Percentiles rank a stretch among this genome's conserved stretches.
These are phyloP conservation scores for Chrysomallon squamiferum DNA, from an alignment of 1,140 invertebrate genomes.

Conservation along the genomic window DNA sequence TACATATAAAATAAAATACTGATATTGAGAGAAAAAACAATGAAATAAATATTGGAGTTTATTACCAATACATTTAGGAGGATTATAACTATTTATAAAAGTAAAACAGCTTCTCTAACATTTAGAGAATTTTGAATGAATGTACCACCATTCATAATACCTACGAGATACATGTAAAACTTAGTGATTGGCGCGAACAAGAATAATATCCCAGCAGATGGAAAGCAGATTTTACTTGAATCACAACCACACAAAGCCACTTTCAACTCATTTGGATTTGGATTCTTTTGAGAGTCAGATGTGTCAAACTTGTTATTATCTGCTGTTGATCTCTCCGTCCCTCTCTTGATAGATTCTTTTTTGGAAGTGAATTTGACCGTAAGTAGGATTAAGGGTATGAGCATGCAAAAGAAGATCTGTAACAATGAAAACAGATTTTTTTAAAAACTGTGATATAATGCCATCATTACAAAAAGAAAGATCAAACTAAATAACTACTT, in stretches of 20 bases:
- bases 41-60: too few species aligned
- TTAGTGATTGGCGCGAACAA: conserved; percentile 51
- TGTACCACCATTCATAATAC: too few species aligned
- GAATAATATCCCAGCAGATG: conserved; percentile 49
- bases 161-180: conserved; percentile 41
- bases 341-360: not conserved
- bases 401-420: conserved; percentile 42
- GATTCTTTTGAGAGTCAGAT: conserved; percentile 4
- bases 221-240: conserved; percentile 31
- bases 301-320: conserved; percentile 7
- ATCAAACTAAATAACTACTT: too few species aligned
- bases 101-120: too few species aligned
- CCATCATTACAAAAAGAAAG: too few species aligned
- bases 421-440: conserved; percentile 5
- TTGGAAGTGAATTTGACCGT: conserved; percentile 52
- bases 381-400: conserved; percentile 47
- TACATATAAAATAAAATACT: too few species aligned
- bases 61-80: too few species aligned
- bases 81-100: too few species aligned
- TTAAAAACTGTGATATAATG: not conserved
- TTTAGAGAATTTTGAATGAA: too few species aligned
- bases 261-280: conserved; percentile 28
- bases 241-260: conserved; percentile 29
- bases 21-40: too few species aligned
- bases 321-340: not conserved